phyloP scores from a whole-genome alignment of 2,888 invertebrate genomes.

The Diarsia rubi region DNA sequence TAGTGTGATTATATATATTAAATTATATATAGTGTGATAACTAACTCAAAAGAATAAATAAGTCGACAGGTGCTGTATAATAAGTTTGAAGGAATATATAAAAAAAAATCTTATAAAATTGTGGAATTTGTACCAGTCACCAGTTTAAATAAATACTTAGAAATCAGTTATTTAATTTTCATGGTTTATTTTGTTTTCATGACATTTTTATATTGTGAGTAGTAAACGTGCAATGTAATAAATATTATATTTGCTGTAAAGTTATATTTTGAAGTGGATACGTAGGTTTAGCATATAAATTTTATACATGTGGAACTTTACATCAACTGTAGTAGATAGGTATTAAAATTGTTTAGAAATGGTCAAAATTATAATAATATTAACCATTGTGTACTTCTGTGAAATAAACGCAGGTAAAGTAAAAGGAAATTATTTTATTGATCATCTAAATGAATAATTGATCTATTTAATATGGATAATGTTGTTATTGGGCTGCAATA shows the following conservation, averaged over 20 bases:
- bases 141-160: not conserved
- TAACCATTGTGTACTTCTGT: constrained; percentile 42
- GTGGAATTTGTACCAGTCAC: not conserved
- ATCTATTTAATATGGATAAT: too few relatives aligned
- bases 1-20: too few relatives aligned
- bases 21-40: too few relatives aligned
- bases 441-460: too few relatives aligned
- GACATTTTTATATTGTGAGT: constrained; percentile 29
- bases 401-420: constrained; percentile 57
- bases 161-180: constrained; percentile 1
- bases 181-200: constrained; percentile 16
- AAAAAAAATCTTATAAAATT: not conserved
- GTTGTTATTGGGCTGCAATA: too few relatives aligned
- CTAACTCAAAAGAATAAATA: not conserved
- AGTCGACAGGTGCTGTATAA: too few relatives aligned
- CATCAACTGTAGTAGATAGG: not conserved
- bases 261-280: constrained; percentile 21
- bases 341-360: constrained; percentile 35
- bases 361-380: constrained; percentile 38
- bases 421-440: not conserved
- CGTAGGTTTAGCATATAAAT: constrained; percentile 21
- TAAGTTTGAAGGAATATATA: not conserved
- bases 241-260: constrained; percentile 26
- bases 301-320: constrained; percentile 33
- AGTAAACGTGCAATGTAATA: constrained; percentile 39